Conservation (phyloP, 2,113 vertebrate genomes). For the Crotophaga sulcirostris region DNA sequence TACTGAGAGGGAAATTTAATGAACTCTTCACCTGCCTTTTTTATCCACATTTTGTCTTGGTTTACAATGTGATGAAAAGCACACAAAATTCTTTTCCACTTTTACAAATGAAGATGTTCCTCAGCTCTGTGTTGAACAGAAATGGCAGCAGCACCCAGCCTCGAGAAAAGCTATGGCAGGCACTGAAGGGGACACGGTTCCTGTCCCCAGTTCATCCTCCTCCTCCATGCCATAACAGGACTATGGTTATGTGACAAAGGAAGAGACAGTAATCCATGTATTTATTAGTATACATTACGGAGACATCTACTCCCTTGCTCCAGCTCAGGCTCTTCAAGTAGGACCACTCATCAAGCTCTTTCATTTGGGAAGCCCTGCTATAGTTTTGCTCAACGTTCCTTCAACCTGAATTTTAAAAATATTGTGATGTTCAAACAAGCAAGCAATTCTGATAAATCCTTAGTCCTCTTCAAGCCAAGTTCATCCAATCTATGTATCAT, state of each 20-base stretch:
- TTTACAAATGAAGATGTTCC: background rate
- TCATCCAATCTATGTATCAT: background rate
- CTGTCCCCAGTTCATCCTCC: background rate
- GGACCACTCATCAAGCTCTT: background rate
- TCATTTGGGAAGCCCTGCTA: background rate
- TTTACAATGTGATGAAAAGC: constrained; percentile 26
- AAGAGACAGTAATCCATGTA: background rate
- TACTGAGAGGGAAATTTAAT: constrained; percentile 23
- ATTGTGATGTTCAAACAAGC: background rate
- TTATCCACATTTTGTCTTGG: constrained; percentile 4
- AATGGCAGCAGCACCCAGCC: background rate
- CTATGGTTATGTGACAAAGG: too few species aligned
- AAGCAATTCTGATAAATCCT: background rate
- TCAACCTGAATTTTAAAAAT: background rate
- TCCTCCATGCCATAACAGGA: background rate
- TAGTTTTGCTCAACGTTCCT: background rate
- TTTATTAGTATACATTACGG: background rate
- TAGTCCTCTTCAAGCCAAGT: background rate
- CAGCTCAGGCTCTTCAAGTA: too few species aligned
- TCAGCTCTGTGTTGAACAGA: background rate
- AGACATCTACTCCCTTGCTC: background rate
- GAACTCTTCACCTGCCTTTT: constrained; percentile 15
- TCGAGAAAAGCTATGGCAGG: background rate
- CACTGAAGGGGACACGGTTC: accelerated
- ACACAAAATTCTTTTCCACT: background rate